Evolutionary conservation across 92 coral and sea anemone genomes (phyloP), one percentile per base, ranked within the genome.

Genomic region (Bergia sp.): DNA sequence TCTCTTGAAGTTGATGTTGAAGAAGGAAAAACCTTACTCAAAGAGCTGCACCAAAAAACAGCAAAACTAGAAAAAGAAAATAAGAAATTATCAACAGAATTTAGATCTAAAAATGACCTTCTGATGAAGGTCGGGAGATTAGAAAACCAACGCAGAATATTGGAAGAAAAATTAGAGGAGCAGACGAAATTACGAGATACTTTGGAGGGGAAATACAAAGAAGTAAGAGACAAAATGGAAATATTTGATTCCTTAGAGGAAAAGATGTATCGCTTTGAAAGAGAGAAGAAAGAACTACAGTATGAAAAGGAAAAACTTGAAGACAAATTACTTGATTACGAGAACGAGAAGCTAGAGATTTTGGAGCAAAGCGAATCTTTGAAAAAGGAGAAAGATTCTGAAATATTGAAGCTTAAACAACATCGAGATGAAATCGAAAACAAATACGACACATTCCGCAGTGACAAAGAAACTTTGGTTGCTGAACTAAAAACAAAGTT

Each of bases 211-310:
- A 91, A 88, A 67, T 97, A 91, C 82, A 85, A 85, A 39, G 89
- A 91, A 37, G 58, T 95, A 18, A 91, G 90, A 53, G 93, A 86
- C 37, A 97, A 86, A 88, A 81, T 96, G 71, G 98, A 92, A 1
- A 91, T 93, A 47, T 96, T 93, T 78, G 98, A 97, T 66, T 86
- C 89, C 2, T 89, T 97, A 5, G 99, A 97, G 73, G 98, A 97
- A 65, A 97, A 96, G 72, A 91, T 95, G 75, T 93, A 91, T 82
- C 91, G 88, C 10, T 90, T 93, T 66, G 98, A 96, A 85, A 87
- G 96, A 76, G 99, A 97, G 80, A 93, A 93, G 87, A 95, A 93
- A 77, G 95, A 90, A 8, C 64, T 85, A 20, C 74, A 83, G 23
- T 85, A 80, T 10, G 77, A 79, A 21, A 93, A 89, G 4, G 81